These are phyloP conservation scores for Hydraecia micacea DNA, from an alignment of 2,888 invertebrate genomes.

Conservation along the genomic window DNA sequence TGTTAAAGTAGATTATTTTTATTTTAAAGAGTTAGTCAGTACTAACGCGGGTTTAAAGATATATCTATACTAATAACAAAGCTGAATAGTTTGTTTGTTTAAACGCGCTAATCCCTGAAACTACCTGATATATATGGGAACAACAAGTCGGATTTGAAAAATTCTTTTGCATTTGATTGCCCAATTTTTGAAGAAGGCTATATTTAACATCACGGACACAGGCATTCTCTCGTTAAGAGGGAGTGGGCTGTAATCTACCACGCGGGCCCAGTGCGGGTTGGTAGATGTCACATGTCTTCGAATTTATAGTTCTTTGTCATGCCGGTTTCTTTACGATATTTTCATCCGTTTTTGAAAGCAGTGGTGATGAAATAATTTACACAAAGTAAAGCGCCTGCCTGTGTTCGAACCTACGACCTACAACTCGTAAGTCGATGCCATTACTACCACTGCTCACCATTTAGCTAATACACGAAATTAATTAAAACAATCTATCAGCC, in stretches of 20 bases:
- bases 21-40: no score
- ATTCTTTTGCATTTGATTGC: no score
- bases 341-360: neutral
- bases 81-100: no score
- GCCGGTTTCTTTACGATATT: neutral
- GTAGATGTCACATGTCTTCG: neutral
- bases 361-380: neutral
- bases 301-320: neutral
- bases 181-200: no score
- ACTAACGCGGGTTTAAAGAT: neutral
- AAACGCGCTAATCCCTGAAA: no score
- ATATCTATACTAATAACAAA: neutral
- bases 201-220: no score
- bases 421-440: neutral
- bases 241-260: neutral
- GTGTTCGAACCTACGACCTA: neutral
- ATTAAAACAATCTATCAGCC: slow-evolving; percentile 45
- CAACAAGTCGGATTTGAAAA: no score
- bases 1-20: no score
- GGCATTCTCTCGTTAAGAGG: no score
- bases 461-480: slow-evolving; percentile 15
- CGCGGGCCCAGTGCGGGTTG: no score
- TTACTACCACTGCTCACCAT: neutral
- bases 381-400: neutral
- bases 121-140: no score